Evolutionary conservation across 2,113 vertebrate species (phyloP).

Genomic region (Dromaius novaehollandiae): DNA sequence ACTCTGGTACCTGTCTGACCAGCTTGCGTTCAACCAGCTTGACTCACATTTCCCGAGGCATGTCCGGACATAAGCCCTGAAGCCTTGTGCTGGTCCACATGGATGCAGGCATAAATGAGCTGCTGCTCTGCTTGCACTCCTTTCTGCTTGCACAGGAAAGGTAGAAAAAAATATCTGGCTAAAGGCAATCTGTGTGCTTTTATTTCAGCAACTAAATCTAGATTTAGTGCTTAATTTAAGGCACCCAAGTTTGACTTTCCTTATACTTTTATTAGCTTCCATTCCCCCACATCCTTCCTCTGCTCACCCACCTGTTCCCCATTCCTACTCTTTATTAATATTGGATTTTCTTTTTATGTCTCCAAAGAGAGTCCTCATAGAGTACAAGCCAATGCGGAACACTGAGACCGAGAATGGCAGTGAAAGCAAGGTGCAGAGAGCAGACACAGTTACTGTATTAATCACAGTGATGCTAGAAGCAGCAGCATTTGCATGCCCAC

Average conservation of each 20-base stretch:
- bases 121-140: no score
- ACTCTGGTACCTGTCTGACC: no score
- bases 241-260: not conserved
- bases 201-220: not conserved
- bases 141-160: no score
- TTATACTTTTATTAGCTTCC: not conserved
- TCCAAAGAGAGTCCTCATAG: not conserved
- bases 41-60: no score
- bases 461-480: not conserved
- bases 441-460: accelerated
- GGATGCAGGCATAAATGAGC: no score
- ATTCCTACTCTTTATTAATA: not conserved
- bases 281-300: no score
- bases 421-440: not conserved
- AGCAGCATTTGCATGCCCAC: accelerated
- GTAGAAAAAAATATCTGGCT: not conserved
- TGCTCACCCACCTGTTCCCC: not conserved
- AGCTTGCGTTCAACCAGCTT: no score
- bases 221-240: not conserved
- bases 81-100: no score
- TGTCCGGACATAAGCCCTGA: no score
- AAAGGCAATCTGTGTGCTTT: not conserved
- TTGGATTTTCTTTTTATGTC: not conserved
- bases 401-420: accelerated
- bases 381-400: accelerated